Evolutionary conservation across 2,888 invertebrate species (phyloP).

Genomic region (Oxytorus armatus): DNA sequence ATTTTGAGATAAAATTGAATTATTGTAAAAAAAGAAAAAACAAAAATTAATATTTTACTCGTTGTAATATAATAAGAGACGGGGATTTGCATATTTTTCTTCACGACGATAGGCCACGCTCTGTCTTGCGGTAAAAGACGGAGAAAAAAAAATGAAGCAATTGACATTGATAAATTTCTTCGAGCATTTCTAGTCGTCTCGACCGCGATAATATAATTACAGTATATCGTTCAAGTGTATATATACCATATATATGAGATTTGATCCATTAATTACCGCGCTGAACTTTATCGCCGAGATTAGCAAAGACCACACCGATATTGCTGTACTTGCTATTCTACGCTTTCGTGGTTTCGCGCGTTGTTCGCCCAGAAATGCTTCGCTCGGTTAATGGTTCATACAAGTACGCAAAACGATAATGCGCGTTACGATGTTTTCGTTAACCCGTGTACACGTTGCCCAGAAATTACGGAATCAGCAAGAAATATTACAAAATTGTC

Average conservation of each 20-base stretch:
- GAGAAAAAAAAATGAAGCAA: conserved; percentile 12
- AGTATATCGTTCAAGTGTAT: not conserved
- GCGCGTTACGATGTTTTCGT: no score
- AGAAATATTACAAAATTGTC: no score
- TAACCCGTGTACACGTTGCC: no score
- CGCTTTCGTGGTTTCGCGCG: not conserved
- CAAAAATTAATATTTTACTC: no score
- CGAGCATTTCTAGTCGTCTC: not conserved
- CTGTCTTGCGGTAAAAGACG: not conserved
- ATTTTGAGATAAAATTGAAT: no score
- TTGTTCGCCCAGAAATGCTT: no score
- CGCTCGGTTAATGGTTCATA: no score
- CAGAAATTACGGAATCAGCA: no score
- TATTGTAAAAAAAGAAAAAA: no score
- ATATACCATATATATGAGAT: not conserved
- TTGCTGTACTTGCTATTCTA: not conserved
- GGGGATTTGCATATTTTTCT: not conserved
- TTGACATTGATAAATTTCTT: not conserved
- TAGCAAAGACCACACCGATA: not conserved
- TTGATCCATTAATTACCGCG: conserved; percentile 27
- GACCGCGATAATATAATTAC: conserved; percentile 27
- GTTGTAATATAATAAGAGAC: no score
- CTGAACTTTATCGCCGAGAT: conserved; percentile 39
- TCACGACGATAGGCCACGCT: not conserved
- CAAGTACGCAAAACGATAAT: no score